These are phyloP conservation scores for Prunella fulvescens DNA, from an alignment of 2,113 vertebrate species.

Conservation along the genomic window DNA sequence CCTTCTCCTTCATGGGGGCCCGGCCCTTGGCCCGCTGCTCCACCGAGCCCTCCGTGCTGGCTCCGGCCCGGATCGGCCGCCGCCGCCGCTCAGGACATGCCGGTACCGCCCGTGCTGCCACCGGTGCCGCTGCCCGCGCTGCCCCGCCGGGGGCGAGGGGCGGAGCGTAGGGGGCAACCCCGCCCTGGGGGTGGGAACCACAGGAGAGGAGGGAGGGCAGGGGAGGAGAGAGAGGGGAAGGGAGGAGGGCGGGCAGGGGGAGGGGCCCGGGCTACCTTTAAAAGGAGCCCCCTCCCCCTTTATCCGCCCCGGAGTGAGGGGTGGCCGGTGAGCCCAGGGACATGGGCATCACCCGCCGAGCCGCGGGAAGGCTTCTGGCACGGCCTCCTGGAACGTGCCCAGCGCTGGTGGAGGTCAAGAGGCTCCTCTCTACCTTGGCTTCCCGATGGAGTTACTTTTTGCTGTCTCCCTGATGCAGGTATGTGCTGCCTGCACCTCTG, in stretches of 20 bases:
- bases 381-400: background rate
- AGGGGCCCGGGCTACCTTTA: background rate
- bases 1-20: slow-evolving; percentile 91
- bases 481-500: fast-evolving
- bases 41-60: slow-evolving; percentile 89
- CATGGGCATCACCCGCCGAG: background rate
- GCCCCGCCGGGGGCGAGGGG: slow-evolving; percentile 29
- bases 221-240: too few species aligned
- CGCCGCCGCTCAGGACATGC: slow-evolving; percentile 50
- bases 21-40: slow-evolving; percentile 91
- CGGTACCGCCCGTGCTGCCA: background rate
- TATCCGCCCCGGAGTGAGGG: fast-evolving
- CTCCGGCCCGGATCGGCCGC: slow-evolving; percentile 58
- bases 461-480: background rate
- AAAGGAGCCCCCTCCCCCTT: fast-evolving
- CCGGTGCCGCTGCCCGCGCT: background rate
- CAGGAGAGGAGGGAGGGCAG: background rate
- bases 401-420: background rate
- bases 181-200: background rate
- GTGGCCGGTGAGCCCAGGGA: fast-evolving
- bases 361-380: background rate
- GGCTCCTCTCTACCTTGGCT: fast-evolving
- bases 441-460: fast-evolving
- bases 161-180: background rate
- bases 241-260: background rate